phyloP scores from a whole-genome alignment of 2,797 vertebrate genomes.

The Mycteria americana region DNA sequence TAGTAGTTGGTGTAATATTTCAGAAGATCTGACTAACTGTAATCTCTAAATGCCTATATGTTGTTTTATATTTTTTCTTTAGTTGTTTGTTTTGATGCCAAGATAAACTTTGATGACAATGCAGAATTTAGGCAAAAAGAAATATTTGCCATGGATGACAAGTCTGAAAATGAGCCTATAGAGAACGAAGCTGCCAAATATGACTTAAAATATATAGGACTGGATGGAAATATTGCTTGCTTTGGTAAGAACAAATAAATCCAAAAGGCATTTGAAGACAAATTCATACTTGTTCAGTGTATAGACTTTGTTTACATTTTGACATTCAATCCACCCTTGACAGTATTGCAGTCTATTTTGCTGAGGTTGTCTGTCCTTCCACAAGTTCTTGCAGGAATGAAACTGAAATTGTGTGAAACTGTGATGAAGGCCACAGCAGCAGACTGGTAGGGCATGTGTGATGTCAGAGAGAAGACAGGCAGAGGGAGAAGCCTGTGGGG shows the following conservation, averaged over 20 bases:
- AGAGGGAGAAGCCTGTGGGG: background rate
- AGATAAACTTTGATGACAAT: conserved; percentile 99
- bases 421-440: background rate
- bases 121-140: conserved; percentile 97
- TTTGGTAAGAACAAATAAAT: conserved; percentile 84
- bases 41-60: background rate
- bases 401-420: background rate
- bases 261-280: background rate
- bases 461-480: background rate
- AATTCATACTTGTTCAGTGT: background rate
- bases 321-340: background rate
- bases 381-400: background rate
- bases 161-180: conserved; percentile 90
- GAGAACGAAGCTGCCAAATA: conserved; percentile 94
- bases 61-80: conserved; percentile 15
- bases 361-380: background rate
- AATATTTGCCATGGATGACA: conserved; percentile 96
- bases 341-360: background rate
- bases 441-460: background rate
- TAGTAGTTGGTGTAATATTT: background rate
- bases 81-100: conserved; percentile 99
- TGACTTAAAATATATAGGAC: conserved; percentile 95
- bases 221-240: conserved; percentile 98
- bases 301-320: background rate
- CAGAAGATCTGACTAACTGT: background rate